These are phyloP conservation scores for Heteractis magnifica DNA, from an alignment of 92 coral and sea anemone species.

Conservation along the genomic window DNA sequence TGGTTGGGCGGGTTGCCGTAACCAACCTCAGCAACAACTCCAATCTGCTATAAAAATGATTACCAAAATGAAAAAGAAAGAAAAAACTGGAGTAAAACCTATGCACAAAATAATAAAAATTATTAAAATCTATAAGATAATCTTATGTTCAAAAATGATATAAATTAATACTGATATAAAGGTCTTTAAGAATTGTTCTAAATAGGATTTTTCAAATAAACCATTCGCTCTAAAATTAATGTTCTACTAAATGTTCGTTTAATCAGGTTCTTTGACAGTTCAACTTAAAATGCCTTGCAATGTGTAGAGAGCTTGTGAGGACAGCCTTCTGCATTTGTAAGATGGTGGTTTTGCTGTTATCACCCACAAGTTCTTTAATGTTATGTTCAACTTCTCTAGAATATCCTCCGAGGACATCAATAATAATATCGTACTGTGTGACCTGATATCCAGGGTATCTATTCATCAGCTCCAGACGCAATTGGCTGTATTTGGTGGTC, in stretches of 20 bases:
- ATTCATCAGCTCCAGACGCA: slow-evolving; percentile 1
- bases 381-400: neutral
- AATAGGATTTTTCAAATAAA: neutral
- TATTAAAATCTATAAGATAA: too few relatives aligned
- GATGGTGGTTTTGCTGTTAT: neutral
- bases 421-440: neutral
- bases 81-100: too few relatives aligned
- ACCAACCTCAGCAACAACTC: neutral
- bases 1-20: neutral
- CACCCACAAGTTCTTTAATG: neutral
- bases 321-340: neutral
- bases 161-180: neutral
- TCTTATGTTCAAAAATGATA: neutral
- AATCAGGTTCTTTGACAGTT: neutral
- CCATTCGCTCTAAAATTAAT: too few relatives aligned
- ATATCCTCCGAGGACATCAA: neutral
- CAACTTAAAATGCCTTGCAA: neutral
- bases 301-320: neutral
- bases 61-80: too few relatives aligned
- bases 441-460: slow-evolving; percentile 17
- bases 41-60: too few relatives aligned
- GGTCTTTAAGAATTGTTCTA: neutral
- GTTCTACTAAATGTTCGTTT: neutral
- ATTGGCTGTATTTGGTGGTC: slow-evolving; percentile 18
- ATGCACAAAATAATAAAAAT: too few relatives aligned